Percentiles rank a stretch among this genome's conserved stretches.
Evolutionary conservation across 2,888 invertebrate genomes (phyloP).

Genomic region (Polydrusus tereticollis): DNA sequence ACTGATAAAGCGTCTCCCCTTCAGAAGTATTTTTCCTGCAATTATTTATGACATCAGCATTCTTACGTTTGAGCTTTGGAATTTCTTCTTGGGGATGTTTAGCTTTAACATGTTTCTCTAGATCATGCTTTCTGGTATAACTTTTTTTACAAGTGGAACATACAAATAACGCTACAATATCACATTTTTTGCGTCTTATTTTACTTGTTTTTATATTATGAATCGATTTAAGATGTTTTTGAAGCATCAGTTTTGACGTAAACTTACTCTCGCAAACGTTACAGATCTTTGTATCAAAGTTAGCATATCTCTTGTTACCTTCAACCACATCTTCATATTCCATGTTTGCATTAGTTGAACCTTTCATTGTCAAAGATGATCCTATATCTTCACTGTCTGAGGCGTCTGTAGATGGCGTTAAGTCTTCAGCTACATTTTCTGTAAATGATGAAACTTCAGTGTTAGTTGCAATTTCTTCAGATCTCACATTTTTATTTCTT

Average conservation of each 20-base stretch:
- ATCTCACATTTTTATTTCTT: neutral
- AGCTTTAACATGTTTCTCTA: slow-evolving; percentile 60
- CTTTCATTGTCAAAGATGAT: neutral
- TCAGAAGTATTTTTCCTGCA: slow-evolving; percentile 48
- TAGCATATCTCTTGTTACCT: slow-evolving; percentile 9
- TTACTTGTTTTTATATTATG: slow-evolving; percentile 52
- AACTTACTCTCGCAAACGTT: slow-evolving; percentile 53
- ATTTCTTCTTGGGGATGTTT: slow-evolving; percentile 53
- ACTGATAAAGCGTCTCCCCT: slow-evolving; percentile 61
- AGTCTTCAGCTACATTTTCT: neutral
- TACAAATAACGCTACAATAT: slow-evolving; percentile 57
- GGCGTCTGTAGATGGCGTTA: neutral
- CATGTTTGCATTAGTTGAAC: neutral
- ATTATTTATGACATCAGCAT: slow-evolving; percentile 56
- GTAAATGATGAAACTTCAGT: neutral
- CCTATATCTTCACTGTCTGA: neutral
- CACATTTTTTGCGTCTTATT: slow-evolving; percentile 57
- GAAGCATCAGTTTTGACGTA: slow-evolving; percentile 51
- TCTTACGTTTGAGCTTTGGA: slow-evolving; percentile 47
- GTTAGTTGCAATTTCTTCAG: neutral
- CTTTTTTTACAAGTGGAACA: slow-evolving; percentile 62
- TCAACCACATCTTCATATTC: neutral
- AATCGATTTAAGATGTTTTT: slow-evolving; percentile 52
- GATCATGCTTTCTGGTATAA: slow-evolving; percentile 63
- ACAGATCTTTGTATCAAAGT: slow-evolving; percentile 43